phyloP scores from a whole-genome alignment of 2,888 invertebrate genomes.

The Actias luna region DNA sequence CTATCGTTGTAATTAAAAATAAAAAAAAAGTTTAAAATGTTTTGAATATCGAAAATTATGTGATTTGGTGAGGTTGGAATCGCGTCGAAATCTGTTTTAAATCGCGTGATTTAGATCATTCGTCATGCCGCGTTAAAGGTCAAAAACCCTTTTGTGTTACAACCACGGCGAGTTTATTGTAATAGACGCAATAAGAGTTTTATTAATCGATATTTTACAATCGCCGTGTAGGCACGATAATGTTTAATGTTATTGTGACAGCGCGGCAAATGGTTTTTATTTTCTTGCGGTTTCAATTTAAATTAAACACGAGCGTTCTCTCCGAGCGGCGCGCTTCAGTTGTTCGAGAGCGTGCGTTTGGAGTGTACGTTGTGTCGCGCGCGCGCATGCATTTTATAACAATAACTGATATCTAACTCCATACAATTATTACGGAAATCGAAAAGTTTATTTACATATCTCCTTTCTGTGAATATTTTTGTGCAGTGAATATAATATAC shows the following conservation, averaged over 20 bases:
- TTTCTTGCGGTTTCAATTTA: conserved; percentile 7
- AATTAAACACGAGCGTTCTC: conserved; percentile 8
- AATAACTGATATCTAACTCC: neutral
- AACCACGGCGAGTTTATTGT: neutral
- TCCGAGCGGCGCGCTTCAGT: conserved; percentile 5
- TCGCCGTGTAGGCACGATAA: conserved; percentile 2
- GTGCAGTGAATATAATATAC: conserved; percentile 10
- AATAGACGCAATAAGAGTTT: conserved; percentile 6
- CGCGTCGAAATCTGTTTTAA: neutral
- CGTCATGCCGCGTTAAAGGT: conserved; percentile 3
- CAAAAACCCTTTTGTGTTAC: conserved; percentile 7
- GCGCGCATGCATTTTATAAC: neutral
- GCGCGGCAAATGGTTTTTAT: neutral
- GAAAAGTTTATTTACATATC: neutral
- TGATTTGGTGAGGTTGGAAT: neutral
- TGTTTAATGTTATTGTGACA: conserved; percentile 5
- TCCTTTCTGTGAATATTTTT: conserved; percentile 10
- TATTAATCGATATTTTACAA: conserved; percentile 8
- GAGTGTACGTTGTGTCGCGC: neutral
- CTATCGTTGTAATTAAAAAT: neutral
- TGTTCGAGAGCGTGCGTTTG: conserved; percentile 6
- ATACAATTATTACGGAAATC: neutral
- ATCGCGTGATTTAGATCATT: conserved; percentile 6
- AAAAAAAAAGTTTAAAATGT: neutral
- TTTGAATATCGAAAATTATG: neutral